Base-by-base conservation (phyloP, 2,113 vertebrate species). In the Syngnathus typhle region DNA sequence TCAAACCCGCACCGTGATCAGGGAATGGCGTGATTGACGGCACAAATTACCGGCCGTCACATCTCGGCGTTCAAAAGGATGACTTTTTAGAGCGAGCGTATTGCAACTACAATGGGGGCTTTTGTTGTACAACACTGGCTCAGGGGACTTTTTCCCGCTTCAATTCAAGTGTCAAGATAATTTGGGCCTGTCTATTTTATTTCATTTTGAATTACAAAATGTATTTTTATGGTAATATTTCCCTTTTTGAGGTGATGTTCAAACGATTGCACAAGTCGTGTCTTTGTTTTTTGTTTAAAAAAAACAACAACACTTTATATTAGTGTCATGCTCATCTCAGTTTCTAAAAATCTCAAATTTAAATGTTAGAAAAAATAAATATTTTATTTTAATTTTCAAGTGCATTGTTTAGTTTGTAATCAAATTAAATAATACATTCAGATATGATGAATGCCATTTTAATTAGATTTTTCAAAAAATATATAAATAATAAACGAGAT, bases 11-110 rank as follows among this genome's bases (percentile, higher is more conserved):
- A 75, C 82, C 79, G 78, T 81, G 83, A 87, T 88, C 84, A 87
- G 75, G 72, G 82, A 84, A 72, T 80, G 82, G 85, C 80, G 75
- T 90, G 88, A 90, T 77, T 88, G 87, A 90, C 89, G 88, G 83
- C 23, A 32, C 36, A 87, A 88, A 90, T 88, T 87, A 85, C 81
- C 76, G 82, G 75, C 85, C 82, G 76, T 87, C 85, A 82, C 84
- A 71, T 81, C 80, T 74, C 75, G 77, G 79, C 73, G 86, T 83
- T 84, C 82, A 81, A 83, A 85, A 73, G 78, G 27, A 18, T 7
- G 55, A 58, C 55, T 58, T 36, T 58, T 18, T 58, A 36, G 12
- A 58, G 27, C 12, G 15, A 7, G 27, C 13, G 55, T 36, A 58
- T 36, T 55, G 52, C 1, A 87, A 73, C 69, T 64, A 83, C 79